These are phyloP conservation scores for Microchrysa polita DNA, from an alignment of 2,888 invertebrate genomes.

Conservation along the genomic window DNA sequence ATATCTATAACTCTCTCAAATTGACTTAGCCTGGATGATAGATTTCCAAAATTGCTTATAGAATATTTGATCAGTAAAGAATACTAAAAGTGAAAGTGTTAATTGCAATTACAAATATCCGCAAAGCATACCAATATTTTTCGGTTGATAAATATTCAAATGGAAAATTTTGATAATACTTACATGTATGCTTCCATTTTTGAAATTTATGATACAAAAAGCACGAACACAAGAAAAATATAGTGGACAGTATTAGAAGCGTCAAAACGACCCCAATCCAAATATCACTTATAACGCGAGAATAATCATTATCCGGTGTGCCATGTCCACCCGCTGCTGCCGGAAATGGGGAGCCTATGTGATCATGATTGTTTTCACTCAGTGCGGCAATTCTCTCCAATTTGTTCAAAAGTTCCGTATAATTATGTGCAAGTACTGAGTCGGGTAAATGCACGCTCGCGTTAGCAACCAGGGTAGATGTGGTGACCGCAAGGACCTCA, in stretches of 20 bases:
- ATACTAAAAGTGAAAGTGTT: neutral
- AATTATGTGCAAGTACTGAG: slow-evolving; percentile 57
- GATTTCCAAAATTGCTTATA: too few relatives aligned
- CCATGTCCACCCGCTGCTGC: neutral
- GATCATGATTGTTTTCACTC: slow-evolving; percentile 14
- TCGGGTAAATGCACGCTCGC: neutral
- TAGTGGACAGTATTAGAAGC: slow-evolving; percentile 70
- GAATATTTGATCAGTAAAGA: too few relatives aligned
- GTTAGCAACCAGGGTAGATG: neutral
- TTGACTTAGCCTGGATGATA: too few relatives aligned
- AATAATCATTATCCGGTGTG: slow-evolving; percentile 65
- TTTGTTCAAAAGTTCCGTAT: slow-evolving; percentile 61
- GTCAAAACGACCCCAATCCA: slow-evolving; percentile 73
- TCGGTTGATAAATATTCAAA: neutral
- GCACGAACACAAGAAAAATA: slow-evolving; percentile 72
- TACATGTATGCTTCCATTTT: slow-evolving; percentile 72
- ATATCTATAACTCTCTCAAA: too few relatives aligned
- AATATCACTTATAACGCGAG: slow-evolving; percentile 70
- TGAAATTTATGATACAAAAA: slow-evolving; percentile 72
- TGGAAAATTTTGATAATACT: slow-evolving; percentile 56
- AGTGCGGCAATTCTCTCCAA: slow-evolving; percentile 60
- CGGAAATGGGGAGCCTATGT: neutral
- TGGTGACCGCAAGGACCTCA: neutral
- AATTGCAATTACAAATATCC: neutral
- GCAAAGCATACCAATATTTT: too few relatives aligned